phyloP scores from a whole-genome alignment of 2,113 vertebrate genomes.

The Anolis sagrei region DNA sequence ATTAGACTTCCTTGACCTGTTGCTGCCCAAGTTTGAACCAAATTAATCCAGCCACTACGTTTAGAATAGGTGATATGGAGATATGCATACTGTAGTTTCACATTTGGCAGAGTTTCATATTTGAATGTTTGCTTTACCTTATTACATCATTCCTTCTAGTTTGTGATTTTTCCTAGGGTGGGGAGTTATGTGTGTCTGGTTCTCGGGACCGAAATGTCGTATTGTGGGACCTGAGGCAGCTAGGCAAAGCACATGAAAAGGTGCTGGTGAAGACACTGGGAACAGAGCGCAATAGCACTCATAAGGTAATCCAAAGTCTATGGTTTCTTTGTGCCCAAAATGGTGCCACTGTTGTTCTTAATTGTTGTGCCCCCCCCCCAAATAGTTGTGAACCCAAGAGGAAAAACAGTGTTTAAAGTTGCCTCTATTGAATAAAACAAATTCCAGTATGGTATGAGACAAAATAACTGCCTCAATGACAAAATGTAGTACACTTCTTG shows the following conservation, averaged over 20 bases:
- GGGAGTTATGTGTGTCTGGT: conserved; percentile 84
- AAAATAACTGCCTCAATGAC: no score
- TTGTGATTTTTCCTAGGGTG: conserved; percentile 55
- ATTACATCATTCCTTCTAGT: neutral
- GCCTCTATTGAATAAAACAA: no score
- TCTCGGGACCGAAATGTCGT: conserved; percentile 90
- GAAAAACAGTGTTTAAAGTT: no score
- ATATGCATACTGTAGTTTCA: neutral
- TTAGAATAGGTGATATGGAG: neutral
- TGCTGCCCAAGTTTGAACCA: neutral
- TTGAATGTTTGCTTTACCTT: neutral
- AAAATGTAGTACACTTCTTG: no score
- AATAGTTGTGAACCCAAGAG: no score
- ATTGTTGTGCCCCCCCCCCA: no score
- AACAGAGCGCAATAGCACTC: conserved; percentile 76
- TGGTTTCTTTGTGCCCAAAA: no score
- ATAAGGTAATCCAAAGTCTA: conserved; percentile 70
- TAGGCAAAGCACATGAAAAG: conserved; percentile 67
- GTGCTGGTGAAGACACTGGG: conserved; percentile 77
- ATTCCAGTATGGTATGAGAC: no score
- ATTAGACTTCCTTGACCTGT: neutral
- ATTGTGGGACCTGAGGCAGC: conserved; percentile 87
- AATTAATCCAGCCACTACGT: neutral
- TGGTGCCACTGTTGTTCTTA: no score
- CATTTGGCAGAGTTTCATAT: neutral